A percentile compares a stretch with the other conserved stretches of the same genome.
These are phyloP conservation scores for Pammene fasciana DNA, from an alignment of 2,888 invertebrate genomes.

Conservation along the genomic window DNA sequence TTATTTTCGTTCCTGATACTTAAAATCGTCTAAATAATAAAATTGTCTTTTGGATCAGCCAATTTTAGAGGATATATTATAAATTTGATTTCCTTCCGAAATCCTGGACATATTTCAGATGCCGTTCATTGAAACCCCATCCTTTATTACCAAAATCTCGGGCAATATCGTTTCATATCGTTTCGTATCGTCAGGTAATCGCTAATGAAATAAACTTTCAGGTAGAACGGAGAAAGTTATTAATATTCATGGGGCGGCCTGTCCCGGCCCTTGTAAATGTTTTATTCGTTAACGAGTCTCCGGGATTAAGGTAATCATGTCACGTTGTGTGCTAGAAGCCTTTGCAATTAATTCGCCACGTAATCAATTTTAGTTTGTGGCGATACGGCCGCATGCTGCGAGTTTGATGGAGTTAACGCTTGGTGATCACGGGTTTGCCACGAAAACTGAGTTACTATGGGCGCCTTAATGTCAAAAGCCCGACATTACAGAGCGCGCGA, in stretches of 20 bases:
- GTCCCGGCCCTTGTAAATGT: conserved; percentile 77
- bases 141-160: conserved; percentile 20
- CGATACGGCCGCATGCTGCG: conserved; percentile 12
- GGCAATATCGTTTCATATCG: conserved; percentile 45
- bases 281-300: conserved; percentile 81
- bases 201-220: conserved; percentile 81
- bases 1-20: no score
- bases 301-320: conserved; percentile 79
- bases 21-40: neutral
- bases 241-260: conserved; percentile 76
- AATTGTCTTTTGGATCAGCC: neutral
- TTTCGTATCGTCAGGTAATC: conserved; percentile 53
- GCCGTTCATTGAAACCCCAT: neutral
- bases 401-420: conserved; percentile 6
- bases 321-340: conserved; percentile 74
- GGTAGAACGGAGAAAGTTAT: conserved; percentile 70
- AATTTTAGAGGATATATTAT: neutral
- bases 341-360: conserved; percentile 71
- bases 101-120: neutral
- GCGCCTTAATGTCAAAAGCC: no score
- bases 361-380: conserved; percentile 66
- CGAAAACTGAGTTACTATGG: no score
- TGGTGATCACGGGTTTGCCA: no score
- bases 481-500: no score
- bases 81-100: neutral